Evolutionary conservation across 1,140 invertebrate genomes (phyloP), one percentile per base, ranked within the genome.

Genomic region (Geopemphigus sp.): DNA sequence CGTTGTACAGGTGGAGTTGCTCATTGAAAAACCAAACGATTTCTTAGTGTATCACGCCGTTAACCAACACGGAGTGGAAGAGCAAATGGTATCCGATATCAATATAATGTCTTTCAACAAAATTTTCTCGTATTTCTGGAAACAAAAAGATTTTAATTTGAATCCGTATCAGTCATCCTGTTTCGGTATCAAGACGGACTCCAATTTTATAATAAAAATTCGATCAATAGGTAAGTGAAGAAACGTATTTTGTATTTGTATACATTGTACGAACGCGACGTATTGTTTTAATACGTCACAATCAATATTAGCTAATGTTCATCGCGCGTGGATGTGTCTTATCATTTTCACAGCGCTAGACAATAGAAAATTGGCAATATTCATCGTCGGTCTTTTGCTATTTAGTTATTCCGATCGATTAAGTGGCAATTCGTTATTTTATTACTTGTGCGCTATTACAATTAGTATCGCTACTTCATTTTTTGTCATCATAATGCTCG

Each of bases 391-490:
- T 22, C 82, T 92, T 2, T 70, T 88, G 0, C 80, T 93, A 22
- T 93, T 94, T 85, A 88, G 91, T 83, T 88, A 84, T 74, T 91
- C 92, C 14, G 86, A 86, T 3, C 87, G 87, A 66, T 85, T 96
- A 22, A 91, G 92, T 80, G 86, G 88, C 81, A 96, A 96, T 84
- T 87, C 89, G 2, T 78, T 93, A 2, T 95, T 97, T 85, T 95
- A 95, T 84, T 97, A 97, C 84, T 84, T 93, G 1, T 91, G 91
- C 83, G 94, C 94, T 6, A 87, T 95, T 32, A 84, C 88, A 24
- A 83, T 96, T 22, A 95, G 95, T 26, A 89, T 95, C 1, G 89
- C 90, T 73, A 92, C 91, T 12, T 96, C 94, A 0, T 86, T 95
- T 82, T 87, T 97, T 82, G 88, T 97, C 56, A 82, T 95, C 8